Base-by-base conservation (phyloP, 2,888 invertebrate genomes). In the Campoletis raptor region DNA sequence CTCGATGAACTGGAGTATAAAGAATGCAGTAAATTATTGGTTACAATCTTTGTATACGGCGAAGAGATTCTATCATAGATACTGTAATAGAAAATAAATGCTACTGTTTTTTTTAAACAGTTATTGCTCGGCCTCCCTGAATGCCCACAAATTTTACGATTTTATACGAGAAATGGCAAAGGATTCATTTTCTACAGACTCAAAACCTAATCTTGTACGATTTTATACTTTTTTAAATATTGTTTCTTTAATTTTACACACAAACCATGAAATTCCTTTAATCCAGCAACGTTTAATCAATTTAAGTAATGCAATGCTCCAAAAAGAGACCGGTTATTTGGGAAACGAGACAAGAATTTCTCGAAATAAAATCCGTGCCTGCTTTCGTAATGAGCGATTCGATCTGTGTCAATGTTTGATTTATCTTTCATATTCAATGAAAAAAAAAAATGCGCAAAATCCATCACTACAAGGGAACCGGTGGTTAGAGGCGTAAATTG, bases 401-500 rank as follows among this genome's bases (percentile, higher is more conserved):
- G 52, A 61, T 45, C 54, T 74, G 61, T 74, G 70, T 81, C 73
- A 61, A 77, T 83, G 15, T 7, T 57, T n/a, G 36, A n/a, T 18
- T 42, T 48, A 21, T 54, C 64, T 24, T 57, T 45, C 61, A 57
- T 21, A 15, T 57, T 36, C 57, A 66, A 80, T 36, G 21, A 61
- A 69, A 48, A 70, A 52, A 57, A 36, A 70, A 52, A 57, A 36
- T n/a, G 61, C 77, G 52, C 57, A 72, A 40, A 21, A 72, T 48
- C 54, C 21, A 9, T 57, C 45, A 24, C 64, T n/a, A 66, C 45
- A 10, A 48, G 64, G 66, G 57, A 77, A 67, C 76, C 73, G 40
- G 70, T 81, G 81, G 83, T 81, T 77, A 82, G 82, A 81, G 83
- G 73, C 73, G 81, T 84, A 73, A 61, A 81, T 85, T 81, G 80